Conservation (phyloP, 2,113 vertebrate genomes). For the Hirundichthys speculiger region DNA sequence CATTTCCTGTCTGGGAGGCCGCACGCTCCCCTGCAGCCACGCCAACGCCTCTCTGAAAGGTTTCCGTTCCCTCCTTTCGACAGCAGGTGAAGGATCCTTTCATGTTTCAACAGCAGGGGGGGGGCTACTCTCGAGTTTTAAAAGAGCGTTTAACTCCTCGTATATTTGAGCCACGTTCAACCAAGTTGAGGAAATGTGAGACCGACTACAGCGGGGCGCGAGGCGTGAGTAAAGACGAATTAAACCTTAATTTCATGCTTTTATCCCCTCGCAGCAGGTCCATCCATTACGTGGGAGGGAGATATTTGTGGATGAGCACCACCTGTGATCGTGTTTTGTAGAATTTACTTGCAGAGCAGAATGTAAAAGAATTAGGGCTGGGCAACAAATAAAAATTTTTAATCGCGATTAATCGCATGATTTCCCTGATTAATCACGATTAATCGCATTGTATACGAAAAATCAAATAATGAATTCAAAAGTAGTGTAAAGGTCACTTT, state of each 20-base stretch:
- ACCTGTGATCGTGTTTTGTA: not conserved
- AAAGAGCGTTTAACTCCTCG: constrained; percentile 2
- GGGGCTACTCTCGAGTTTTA: constrained; percentile 6
- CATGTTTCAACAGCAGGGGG: constrained; percentile 15
- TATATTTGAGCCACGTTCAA: not conserved
- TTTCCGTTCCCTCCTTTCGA: constrained; percentile 29
- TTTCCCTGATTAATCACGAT: too few relatives aligned
- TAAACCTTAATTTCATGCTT: constrained; percentile 6
- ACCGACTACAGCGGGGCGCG: too few relatives aligned
- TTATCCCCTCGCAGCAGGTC: constrained; percentile 23
- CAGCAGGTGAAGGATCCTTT: constrained; percentile 45
- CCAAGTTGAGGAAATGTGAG: not conserved
- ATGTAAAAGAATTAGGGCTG: not conserved
- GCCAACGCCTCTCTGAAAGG: constrained; percentile 38
- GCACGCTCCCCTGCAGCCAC: constrained; percentile 1
- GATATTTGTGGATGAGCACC: constrained; percentile 1
- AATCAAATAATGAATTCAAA: too few relatives aligned
- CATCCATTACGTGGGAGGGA: constrained; percentile 16
- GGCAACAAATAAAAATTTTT: too few relatives aligned
- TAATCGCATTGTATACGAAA: too few relatives aligned
- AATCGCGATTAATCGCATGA: too few relatives aligned
- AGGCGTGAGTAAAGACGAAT: not conserved
- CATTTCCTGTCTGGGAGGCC: constrained; percentile 36
- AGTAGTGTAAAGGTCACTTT: too few relatives aligned
- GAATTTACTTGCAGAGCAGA: constrained; percentile 3